Base-by-base conservation (phyloP, 2,888 invertebrate genomes). In the Drosophila maculinotata region DNA sequence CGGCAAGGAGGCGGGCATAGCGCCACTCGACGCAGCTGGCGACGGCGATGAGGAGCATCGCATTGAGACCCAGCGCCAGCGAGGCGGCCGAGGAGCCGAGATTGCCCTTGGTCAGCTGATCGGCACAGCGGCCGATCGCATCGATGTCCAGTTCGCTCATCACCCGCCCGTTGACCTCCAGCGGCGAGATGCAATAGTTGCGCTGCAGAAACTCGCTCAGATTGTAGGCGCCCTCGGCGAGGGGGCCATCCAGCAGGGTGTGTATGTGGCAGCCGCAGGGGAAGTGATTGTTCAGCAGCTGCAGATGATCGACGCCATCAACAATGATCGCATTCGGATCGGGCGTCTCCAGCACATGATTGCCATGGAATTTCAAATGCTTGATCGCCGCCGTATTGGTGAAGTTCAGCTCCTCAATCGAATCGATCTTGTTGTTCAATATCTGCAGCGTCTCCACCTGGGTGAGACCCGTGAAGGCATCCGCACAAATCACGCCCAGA, bases 211-310 rank as follows among this genome's bases (percentile, higher is more conserved):
- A 96, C 62, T 95, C 94, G 60, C 92, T 91, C 47, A 92, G 92
- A 39, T 93, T 92, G 75, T 93, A 91, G 66, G 94, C 94, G 23
- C 94, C 94, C 87, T 95, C 94, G 17, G 95, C 95, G 69, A 97
- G 92, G 31, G 96, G 95, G 68, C 96, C 95, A 56, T 94, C 94
- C 52, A 96, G 92, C 28, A 97, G 93, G 58, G 95, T 94, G 86
- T 95, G 95, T 45, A 95, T 93, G 79, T 96, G 96, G 88, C 97
- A 97, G 91, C 97, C 96, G 90, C 97, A 97, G 1, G 97, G 97
- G 89, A 97, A 95, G 89, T 96, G 96, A 91, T 97, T 97, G 45
- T 94, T 94, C 58, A 94, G 92, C 83, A 96, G 94, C 85, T 94
- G 94, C 65, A 97, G 91, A 77, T 93, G 93, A 67, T 94, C 94